Percentiles rank a stretch among this genome's conserved stretches.
These are phyloP conservation scores for Eristalis arbustorum DNA, from an alignment of 2,888 invertebrate genomes.

Conservation along the genomic window DNA sequence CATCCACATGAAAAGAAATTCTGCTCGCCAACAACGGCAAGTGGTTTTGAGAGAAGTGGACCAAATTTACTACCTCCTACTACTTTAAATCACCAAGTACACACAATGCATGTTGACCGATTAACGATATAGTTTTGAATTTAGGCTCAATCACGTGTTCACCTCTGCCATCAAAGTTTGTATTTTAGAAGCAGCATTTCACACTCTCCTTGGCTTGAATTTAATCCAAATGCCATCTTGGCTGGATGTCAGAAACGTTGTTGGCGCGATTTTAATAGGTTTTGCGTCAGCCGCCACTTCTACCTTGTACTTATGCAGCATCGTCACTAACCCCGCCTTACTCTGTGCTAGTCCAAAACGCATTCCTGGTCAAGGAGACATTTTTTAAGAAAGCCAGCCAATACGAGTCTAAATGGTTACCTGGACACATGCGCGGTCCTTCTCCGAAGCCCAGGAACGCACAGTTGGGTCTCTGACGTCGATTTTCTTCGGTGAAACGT, in stretches of 20 bases:
- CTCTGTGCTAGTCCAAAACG: conserved; percentile 74
- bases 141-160: no score
- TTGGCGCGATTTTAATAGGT: conserved; percentile 71
- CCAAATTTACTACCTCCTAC: no score
- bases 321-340: conserved; percentile 74
- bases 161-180: no score
- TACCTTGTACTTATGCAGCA: conserved; percentile 72
- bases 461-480: conserved; percentile 66
- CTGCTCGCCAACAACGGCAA: no score
- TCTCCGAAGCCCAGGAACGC: conserved; percentile 75
- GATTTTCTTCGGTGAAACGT: conserved; percentile 71
- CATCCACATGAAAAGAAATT: no score
- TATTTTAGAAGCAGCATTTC: background rate
- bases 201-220: conserved; percentile 62
- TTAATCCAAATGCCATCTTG: conserved; percentile 74
- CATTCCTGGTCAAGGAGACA: conserved; percentile 68
- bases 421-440: conserved; percentile 76
- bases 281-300: conserved; percentile 50
- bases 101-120: no score
- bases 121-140: no score
- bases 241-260: conserved; percentile 74
- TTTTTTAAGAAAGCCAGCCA: background rate
- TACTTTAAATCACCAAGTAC: no score
- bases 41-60: no score
- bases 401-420: conserved; percentile 35